Conservation (phyloP, 2,113 vertebrate genomes). For the Corythornis madagascariensis region DNA sequence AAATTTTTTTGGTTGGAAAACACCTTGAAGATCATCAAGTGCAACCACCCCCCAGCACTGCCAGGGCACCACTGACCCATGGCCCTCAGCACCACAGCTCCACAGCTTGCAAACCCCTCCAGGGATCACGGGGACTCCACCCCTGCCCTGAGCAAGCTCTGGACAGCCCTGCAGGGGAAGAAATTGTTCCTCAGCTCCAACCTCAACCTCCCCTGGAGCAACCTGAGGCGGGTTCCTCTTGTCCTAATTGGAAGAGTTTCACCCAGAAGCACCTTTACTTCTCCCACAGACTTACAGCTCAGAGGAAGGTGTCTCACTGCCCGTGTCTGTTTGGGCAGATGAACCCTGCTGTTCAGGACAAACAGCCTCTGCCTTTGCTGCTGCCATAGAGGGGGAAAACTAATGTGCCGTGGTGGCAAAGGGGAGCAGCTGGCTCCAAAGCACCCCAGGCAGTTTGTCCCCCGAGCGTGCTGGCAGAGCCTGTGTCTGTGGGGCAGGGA, state of each 20-base stretch:
- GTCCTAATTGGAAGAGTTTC: not conserved
- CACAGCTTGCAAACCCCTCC: not conserved
- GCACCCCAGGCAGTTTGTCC: accelerated
- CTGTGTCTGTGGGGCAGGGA: not conserved
- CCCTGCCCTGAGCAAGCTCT: not conserved
- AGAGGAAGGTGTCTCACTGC: not conserved
- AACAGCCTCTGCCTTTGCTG: not conserved
- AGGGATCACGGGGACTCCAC: not conserved
- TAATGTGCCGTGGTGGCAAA: not conserved
- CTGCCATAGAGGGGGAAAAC: not conserved
- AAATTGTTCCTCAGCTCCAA: not conserved
- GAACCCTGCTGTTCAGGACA: not conserved
- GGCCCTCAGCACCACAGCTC: not conserved
- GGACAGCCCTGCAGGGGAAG: not conserved
- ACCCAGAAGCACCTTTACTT: not conserved
- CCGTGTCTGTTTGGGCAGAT: not conserved
- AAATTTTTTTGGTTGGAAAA: not conserved
- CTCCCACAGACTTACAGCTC: not conserved
- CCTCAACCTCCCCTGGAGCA: not conserved
- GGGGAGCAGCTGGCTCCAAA: not conserved
- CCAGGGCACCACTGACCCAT: not conserved
- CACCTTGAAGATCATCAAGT: not conserved
- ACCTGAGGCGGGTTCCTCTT: not conserved
- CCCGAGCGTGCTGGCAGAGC: not conserved
- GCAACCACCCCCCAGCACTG: not conserved